phyloP scores from a whole-genome alignment of 2,888 invertebrate genomes.

The Caenorhabditis panamensis region DNA sequence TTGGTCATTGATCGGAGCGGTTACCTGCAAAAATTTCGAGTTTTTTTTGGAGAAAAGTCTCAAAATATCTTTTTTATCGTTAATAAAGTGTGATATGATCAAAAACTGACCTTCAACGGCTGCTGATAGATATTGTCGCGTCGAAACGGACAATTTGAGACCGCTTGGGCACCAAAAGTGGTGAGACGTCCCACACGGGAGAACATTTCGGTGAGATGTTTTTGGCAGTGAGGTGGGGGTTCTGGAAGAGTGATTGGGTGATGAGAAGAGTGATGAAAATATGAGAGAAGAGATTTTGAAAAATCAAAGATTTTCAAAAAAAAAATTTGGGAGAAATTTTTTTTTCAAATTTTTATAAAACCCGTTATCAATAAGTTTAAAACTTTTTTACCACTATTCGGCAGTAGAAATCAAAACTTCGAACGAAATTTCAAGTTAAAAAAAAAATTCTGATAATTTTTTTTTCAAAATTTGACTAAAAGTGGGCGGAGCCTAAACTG shows the following conservation, averaged over 20 bases:
- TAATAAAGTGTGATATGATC: too few species aligned
- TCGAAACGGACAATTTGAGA: slow-evolving; percentile 58
- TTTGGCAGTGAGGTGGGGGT: neutral
- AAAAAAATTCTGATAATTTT: too few species aligned
- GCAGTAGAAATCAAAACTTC: too few species aligned
- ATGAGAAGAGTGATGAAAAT: neutral
- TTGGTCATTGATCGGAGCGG: slow-evolving; percentile 49
- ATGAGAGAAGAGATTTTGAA: neutral
- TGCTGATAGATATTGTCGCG: slow-evolving; percentile 55
- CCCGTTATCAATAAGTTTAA: too few species aligned
- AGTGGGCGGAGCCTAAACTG: too few species aligned
- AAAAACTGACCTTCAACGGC: slow-evolving; percentile 37
- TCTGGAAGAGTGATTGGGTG: neutral
- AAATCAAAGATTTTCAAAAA: neutral
- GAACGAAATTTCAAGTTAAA: too few species aligned
- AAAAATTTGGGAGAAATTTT: neutral
- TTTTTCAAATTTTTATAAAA: neutral
- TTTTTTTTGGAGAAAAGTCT: neutral
- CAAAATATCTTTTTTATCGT: neutral
- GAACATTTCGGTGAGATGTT: slow-evolving; percentile 41
- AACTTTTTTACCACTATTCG: too few species aligned
- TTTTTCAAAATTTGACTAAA: too few species aligned
- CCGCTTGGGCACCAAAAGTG: slow-evolving; percentile 62
- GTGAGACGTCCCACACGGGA: slow-evolving; percentile 63
- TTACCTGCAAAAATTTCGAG: slow-evolving; percentile 29